Evolutionary conservation across 2,888 invertebrate species (phyloP), one percentile per base, ranked within the genome.

Genomic region (Abrostola triplasia): DNA sequence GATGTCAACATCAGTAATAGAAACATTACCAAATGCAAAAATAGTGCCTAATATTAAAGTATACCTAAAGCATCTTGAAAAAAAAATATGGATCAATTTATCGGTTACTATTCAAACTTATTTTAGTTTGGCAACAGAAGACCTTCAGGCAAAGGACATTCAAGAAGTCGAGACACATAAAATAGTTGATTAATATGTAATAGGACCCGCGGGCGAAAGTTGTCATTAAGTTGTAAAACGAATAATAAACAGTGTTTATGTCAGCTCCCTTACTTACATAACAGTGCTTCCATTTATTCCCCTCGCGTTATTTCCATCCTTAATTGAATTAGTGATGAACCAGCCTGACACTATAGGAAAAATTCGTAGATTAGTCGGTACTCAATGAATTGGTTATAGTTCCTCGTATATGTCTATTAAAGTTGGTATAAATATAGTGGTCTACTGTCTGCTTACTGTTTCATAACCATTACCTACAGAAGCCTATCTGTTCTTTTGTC

Each of bases 191-290:
- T 11, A 55, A 0, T 54, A 59, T 7, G 50, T 44, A 35, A 41
- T 9, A 54, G 38, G n/a, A 51, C 50, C 9, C 35, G 12, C 24
- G 5, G 36, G 12, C 12, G 7, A 12, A 36, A 66, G 24, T 68
- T 48, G 62, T 58, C 40, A 47, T 40, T 55, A 12, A 44, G 12
- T 38, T 60, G 40, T 60, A 44, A 60, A 70, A 58, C 55, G 41
- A 58, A 64, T 58, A 51, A 42, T 64, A 70, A 59, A 58, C 12
- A 40, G 57, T 68, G 58, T 73, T 58, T 70, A 64, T 61, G 47
- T 53, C 12, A 35, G 47, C 52, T 64, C 36, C n/a, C 48, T 59
- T 59, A 57, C 70, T 64, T 64, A 47, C 24, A 9, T 59, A n/a
- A 68, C 64, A 74, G 56, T 53, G 58, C 58, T 51, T 52, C 10